Evolutionary conservation across 2,113 vertebrate species (phyloP).

Genomic region (Percina caprodes): DNA sequence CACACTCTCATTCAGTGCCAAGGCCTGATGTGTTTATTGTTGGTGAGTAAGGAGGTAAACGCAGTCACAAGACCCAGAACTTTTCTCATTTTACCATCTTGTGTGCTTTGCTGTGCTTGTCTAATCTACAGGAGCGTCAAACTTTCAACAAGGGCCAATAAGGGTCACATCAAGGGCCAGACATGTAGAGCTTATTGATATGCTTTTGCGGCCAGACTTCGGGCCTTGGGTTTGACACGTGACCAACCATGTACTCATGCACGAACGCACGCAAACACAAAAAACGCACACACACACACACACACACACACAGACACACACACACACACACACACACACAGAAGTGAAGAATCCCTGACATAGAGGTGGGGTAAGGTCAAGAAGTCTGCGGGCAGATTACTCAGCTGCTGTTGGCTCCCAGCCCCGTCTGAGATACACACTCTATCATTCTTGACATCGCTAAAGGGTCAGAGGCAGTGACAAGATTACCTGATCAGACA

Average conservation of each 20-base stretch:
- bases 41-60: conserved; percentile 9
- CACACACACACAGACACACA: background rate
- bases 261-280: background rate
- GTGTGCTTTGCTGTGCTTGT: conserved; percentile 6
- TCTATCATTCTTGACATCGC: background rate
- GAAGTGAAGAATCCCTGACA: background rate
- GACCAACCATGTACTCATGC: background rate
- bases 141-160: too few species aligned
- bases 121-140: background rate
- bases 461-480: background rate
- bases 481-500: background rate
- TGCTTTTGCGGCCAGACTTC: too few species aligned
- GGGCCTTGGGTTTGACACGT: too few species aligned
- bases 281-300: background rate
- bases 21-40: background rate
- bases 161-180: too few species aligned
- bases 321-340: background rate
- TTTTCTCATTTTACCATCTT: conserved; percentile 3
- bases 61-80: too few species aligned
- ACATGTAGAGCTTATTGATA: too few species aligned
- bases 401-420: background rate
- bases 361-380: conserved; percentile 7
- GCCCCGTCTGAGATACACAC: background rate
- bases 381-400: conserved; percentile 1
- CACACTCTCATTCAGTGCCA: background rate